Conservation (phyloP, 2,888 invertebrate species). For the Tinea semifulvella region DNA sequence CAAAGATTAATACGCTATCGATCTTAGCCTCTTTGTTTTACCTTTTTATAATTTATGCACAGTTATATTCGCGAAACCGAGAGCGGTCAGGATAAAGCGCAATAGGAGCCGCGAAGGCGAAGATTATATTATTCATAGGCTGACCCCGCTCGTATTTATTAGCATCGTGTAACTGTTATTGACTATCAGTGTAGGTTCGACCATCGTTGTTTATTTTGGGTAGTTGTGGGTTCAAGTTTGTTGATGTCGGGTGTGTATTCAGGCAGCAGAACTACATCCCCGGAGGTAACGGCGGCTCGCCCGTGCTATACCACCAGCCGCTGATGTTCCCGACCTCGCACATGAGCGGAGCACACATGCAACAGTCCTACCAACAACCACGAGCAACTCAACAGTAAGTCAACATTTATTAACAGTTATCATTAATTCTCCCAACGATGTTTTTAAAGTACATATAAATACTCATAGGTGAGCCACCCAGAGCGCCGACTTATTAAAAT, state of each 20-base stretch:
- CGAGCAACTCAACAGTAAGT: conserved; percentile 38
- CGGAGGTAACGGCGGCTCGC: conserved; percentile 36
- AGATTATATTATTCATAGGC: background rate
- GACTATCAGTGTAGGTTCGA: background rate
- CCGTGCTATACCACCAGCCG: conserved; percentile 45
- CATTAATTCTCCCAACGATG: background rate
- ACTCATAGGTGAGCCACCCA: too few species aligned
- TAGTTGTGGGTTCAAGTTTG: background rate
- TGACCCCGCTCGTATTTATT: background rate
- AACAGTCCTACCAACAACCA: conserved; percentile 44
- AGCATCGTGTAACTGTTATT: background rate
- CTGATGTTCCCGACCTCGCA: conserved; percentile 44
- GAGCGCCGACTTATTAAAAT: too few species aligned
- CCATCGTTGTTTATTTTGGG: background rate
- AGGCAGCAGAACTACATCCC: conserved; percentile 48
- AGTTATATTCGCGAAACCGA: too few species aligned
- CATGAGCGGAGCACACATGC: conserved; percentile 31
- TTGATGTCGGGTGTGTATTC: background rate
- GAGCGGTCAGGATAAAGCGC: too few species aligned
- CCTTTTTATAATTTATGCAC: too few species aligned
- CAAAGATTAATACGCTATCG: too few species aligned
- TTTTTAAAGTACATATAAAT: too few species aligned
- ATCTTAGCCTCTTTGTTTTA: too few species aligned
- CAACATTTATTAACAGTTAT: background rate
- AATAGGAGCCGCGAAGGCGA: too few species aligned